A percentile compares a stretch with the other conserved stretches of the same genome.
These are phyloP conservation scores for Cyclargus thomasi DNA, from an alignment of 1,140 invertebrate genomes.

Conservation along the genomic window DNA sequence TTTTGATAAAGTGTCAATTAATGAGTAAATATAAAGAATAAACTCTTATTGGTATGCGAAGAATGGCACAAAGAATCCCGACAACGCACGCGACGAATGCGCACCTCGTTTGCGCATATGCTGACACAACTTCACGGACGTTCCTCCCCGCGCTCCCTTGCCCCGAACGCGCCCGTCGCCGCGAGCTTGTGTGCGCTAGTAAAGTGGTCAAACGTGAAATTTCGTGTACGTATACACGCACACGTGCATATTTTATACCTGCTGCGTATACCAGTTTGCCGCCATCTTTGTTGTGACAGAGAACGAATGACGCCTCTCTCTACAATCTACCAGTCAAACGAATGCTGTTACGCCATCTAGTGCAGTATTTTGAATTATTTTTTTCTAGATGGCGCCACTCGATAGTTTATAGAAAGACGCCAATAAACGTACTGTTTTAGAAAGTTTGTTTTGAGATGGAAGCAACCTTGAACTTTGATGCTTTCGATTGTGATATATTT, in stretches of 20 bases:
- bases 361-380: neutral
- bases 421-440: conserved; percentile 6
- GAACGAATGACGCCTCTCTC: conserved; percentile 40
- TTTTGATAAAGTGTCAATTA: conserved; percentile 77
- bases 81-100: conserved; percentile 90
- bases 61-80: conserved; percentile 96
- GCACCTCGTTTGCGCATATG: conserved; percentile 87
- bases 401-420: neutral
- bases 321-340: conserved; percentile 31
- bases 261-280: conserved; percentile 61
- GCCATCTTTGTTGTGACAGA: conserved; percentile 67
- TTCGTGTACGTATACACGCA: conserved; percentile 61
- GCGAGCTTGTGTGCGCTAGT: conserved; percentile 48
- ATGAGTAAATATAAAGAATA: conserved; percentile 84
- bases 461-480: too few species aligned
- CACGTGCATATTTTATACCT: conserved; percentile 59
- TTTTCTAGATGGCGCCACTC: neutral
- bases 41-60: conserved; percentile 93
- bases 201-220: conserved; percentile 75
- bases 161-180: conserved; percentile 64
- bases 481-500: too few species aligned
- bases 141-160: conserved; percentile 65
- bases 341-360: conserved; percentile 42
- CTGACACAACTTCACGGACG: conserved; percentile 81
- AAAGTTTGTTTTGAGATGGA: too few species aligned